Base-by-base conservation (phyloP, 2,888 invertebrate genomes). In the Drymonia ruficornis region DNA sequence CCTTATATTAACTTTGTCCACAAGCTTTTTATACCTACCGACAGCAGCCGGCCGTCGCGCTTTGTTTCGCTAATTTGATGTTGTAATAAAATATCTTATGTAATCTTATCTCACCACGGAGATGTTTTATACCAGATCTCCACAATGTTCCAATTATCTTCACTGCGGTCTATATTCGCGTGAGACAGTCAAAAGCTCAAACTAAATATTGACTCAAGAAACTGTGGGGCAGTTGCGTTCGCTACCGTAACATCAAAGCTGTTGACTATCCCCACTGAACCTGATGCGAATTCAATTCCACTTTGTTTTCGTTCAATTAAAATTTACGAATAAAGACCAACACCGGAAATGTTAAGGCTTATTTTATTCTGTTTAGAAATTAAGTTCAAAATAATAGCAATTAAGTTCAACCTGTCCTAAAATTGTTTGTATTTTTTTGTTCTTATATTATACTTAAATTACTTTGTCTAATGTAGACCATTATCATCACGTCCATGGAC, bases 281-380 rank as follows among this genome's bases (percentile, higher is more conserved):
- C 45, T 34, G 47, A 49, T 52, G 47, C 23, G 51, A 61, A 56
- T 53, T 52, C 46, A 55, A 56, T 55, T 56, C 23, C 29, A 53
- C 47, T 49, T 58, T 63, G 70, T 67, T 67, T 59, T 69, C 57
- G 57, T 69, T 67, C 59, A 50, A 67, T 69, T 69, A 61, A 61
- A 60, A 65, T 69, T 55, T 53, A 62, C 56, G 54, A 62, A 64
- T 61, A 56, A 55, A 64, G 54, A 50, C 52, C 52, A 60, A 49
- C 56, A 60, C 52, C 49, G 50, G 55, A 44, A 50, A 49, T 62
- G 46, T 59, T 60, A 47, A 31, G 54, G 53, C 43, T 65, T 60
- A 18, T 47, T n/a, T 34, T 29, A 19, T 19, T 4, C 18, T 19
- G 43, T 43, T 43, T 19, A 12, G 19, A 43, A 43, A 43, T 19